phyloP scores from a whole-genome alignment of 2,888 invertebrate genomes.

The Malachius bipustulatus region DNA sequence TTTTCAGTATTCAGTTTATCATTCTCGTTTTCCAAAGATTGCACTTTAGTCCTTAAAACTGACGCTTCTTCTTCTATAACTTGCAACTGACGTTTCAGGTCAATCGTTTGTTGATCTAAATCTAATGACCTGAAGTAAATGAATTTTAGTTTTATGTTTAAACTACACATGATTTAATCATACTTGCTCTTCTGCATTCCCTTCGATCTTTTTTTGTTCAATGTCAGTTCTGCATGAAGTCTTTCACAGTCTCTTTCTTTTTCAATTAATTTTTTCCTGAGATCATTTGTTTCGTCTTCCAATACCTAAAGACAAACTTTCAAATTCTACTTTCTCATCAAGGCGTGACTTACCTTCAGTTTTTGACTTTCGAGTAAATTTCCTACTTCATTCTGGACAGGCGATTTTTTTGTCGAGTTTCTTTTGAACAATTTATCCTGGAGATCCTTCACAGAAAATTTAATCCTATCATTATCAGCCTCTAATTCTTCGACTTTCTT shows the following conservation, averaged over 20 bases:
- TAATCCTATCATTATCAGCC: constrained; percentile 60
- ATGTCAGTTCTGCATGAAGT: constrained; percentile 57
- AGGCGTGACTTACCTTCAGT: constrained; percentile 41
- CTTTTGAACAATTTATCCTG: constrained; percentile 54
- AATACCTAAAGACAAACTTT: constrained; percentile 41
- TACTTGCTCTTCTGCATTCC: constrained; percentile 53
- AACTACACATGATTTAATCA: constrained; percentile 25
- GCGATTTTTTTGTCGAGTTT: constrained; percentile 25
- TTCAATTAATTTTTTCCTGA: constrained; percentile 65
- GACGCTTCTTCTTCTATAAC: constrained; percentile 66
- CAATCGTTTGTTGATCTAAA: constrained; percentile 51
- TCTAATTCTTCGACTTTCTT: constrained; percentile 78
- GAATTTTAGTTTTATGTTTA: constrained; percentile 4
- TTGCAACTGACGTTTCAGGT: constrained; percentile 62
- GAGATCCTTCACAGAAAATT: constrained; percentile 64
- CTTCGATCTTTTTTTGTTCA: constrained; percentile 47
- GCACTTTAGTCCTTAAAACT: constrained; percentile 54
- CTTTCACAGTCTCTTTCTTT: constrained; percentile 73
- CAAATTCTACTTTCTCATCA: constrained; percentile 22
- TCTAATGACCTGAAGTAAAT: constrained; percentile 44
- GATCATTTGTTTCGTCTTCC: constrained; percentile 61
- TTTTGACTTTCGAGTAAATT: constrained; percentile 52
- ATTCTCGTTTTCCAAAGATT: constrained; percentile 60
- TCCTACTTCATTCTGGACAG: constrained; percentile 30
- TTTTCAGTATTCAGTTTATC: constrained; percentile 64